phyloP scores from a whole-genome alignment of 2,113 vertebrate species.

The Grammomys dolichurus region DNA sequence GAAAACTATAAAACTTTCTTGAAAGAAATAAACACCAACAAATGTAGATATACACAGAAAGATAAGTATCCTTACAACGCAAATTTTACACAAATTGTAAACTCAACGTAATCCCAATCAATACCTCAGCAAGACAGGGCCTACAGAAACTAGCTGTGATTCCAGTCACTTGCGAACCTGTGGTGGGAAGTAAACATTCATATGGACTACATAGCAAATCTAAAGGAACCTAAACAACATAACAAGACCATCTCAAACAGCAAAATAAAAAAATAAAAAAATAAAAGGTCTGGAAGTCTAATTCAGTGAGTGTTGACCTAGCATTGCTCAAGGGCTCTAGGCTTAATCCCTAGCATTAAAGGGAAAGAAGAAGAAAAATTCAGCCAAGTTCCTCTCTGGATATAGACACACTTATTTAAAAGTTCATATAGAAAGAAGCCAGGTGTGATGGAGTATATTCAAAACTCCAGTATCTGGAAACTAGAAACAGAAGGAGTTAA shows the following conservation, averaged over 20 bases:
- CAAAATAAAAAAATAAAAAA: not conserved
- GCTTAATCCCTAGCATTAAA: not conserved
- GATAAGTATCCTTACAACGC: not conserved
- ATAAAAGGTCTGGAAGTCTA: not conserved
- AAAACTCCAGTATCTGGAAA: not conserved
- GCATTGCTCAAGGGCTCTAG: not conserved
- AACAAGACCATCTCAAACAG: not conserved
- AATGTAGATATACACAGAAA: not conserved
- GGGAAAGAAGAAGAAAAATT: not conserved
- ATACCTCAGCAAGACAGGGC: not conserved
- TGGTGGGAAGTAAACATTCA: not conserved
- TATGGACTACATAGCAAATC: not conserved
- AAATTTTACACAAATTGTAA: not conserved
- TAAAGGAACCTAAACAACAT: not conserved
- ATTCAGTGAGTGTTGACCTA: not conserved
- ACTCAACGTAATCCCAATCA: not conserved
- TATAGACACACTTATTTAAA: not conserved
- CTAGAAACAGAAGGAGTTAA: not conserved
- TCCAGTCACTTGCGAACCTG: not conserved
- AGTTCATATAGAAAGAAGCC: not conserved
- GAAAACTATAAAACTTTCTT: slow-evolving; percentile 20
- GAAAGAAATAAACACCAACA: slow-evolving; percentile 21
- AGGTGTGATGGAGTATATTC: not conserved
- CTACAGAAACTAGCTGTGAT: not conserved
- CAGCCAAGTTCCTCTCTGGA: slow-evolving; percentile 25